Percentiles rank a stretch among this genome's conserved stretches.
Evolutionary conservation across 1,140 invertebrate genomes (phyloP).

Genomic region (Leptinotarsa texana): DNA sequence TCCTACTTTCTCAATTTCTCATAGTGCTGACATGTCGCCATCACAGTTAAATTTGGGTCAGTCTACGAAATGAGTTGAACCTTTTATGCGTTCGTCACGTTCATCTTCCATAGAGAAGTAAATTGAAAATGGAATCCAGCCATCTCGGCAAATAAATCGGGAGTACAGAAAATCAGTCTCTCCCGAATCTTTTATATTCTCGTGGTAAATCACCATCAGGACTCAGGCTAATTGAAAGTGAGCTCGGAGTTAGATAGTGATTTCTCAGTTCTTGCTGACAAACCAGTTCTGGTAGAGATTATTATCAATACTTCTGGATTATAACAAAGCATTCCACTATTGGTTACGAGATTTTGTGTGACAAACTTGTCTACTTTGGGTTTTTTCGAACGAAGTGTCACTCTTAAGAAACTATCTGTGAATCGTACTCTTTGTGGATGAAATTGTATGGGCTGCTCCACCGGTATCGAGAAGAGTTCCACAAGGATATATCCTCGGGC

Average conservation of each 20-base stretch:
- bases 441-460: too few species aligned
- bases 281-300: background rate
- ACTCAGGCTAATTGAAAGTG: conserved; percentile 14
- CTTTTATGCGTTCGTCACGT: conserved; percentile 5
- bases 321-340: too few species aligned
- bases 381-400: too few species aligned
- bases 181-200: background rate
- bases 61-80: background rate
- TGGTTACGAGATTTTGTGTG: too few species aligned
- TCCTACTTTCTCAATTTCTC: too few species aligned
- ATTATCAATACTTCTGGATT: too few species aligned
- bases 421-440: too few species aligned
- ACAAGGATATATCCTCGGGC: too few species aligned
- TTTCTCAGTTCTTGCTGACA: background rate
- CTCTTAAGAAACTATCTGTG: too few species aligned
- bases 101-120: background rate
- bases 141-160: background rate
- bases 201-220: conserved; percentile 14
- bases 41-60: background rate
- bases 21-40: background rate
- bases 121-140: background rate
- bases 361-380: too few species aligned
- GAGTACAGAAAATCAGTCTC: background rate
- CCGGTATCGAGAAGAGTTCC: too few species aligned
- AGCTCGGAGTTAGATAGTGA: conserved; percentile 1